Base-by-base conservation (phyloP, 2,113 vertebrate species). In the Melanotaenia duboulayi region DNA sequence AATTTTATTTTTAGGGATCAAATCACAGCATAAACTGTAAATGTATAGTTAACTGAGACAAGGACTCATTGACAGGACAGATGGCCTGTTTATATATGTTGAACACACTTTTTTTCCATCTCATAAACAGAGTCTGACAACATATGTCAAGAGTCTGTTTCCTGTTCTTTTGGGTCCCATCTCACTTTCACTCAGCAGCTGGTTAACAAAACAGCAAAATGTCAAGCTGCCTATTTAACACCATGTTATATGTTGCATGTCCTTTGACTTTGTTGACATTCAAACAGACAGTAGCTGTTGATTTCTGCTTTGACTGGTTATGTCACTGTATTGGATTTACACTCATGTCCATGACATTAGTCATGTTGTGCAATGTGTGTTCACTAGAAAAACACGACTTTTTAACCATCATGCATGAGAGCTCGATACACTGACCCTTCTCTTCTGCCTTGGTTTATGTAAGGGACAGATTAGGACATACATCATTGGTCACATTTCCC, bases 1-100 rank as follows among this genome's bases (percentile, higher is more conserved):
- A 11, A 46, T 40, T 84, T 64, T 35, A 72, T 48, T 76, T 69
- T 57, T 40, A 66, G 51, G n/a, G 59, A 46, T 81, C 39, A 44
- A 56, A 72, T 35, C 20, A 57, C 58, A 63, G 14, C 19, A 22
- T 49, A 9, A 10, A 49, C 40, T 25, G 14, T 25, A 48, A 28
- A 70, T 55, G 25, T 25, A 28, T 60, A 58, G 57, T 52, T 37
- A 7, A n/a, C 2, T 40, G 57, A 22, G 51, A 65, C 22, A 58
- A 55, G 59, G 48, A 55, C 57, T 57, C 48, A 51, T 4, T 2
- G 42, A 17, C 14, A 1, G 40, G 32, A 13, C 48, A 68, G 16
- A 61, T 49, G 48, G 48, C 20, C 51, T 37, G 11, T 55, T 10
- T 20, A 2, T 32, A 13, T 52, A 19, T 64, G 17, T n/a, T 62